These are phyloP conservation scores for Peromyscus maniculatus DNA, from an alignment of 2,113 vertebrate genomes.

Conservation along the genomic window DNA sequence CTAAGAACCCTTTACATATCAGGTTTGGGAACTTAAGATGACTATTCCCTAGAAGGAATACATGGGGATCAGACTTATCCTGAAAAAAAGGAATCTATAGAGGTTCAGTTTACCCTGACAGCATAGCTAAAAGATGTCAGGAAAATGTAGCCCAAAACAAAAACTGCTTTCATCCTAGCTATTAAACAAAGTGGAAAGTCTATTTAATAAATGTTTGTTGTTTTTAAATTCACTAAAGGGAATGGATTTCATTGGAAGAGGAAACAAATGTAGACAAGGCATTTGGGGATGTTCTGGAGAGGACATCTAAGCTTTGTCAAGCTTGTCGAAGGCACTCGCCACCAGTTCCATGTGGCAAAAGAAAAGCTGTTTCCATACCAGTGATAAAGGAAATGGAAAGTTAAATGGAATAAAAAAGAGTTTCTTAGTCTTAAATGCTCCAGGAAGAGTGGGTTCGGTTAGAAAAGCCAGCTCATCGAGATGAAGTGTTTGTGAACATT, in stretches of 20 bases:
- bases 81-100: constrained; percentile 47
- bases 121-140: constrained; percentile 45
- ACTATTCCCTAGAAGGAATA: constrained; percentile 50
- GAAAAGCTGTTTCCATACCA: not conserved
- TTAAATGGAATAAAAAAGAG: constrained; percentile 43
- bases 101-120: constrained; percentile 33
- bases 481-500: not conserved
- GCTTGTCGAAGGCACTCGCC: not conserved
- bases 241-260: constrained; percentile 45
- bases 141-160: constrained; percentile 57
- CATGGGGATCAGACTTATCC: constrained; percentile 3
- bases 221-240: constrained; percentile 44
- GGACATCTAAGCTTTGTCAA: not conserved
- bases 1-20: constrained; percentile 41
- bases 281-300: not conserved
- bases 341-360: not conserved
- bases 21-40: constrained; percentile 27
- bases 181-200: constrained; percentile 69
- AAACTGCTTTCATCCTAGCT: constrained; percentile 48
- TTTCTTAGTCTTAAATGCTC: constrained; percentile 52
- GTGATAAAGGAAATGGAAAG: constrained; percentile 7
- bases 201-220: constrained; percentile 63
- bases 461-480: constrained; percentile 37
- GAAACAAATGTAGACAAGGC: constrained; percentile 12
- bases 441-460: constrained; percentile 33